Base-by-base conservation (phyloP, 2,113 vertebrate genomes). In the Chamaetylas fuelleborni region DNA sequence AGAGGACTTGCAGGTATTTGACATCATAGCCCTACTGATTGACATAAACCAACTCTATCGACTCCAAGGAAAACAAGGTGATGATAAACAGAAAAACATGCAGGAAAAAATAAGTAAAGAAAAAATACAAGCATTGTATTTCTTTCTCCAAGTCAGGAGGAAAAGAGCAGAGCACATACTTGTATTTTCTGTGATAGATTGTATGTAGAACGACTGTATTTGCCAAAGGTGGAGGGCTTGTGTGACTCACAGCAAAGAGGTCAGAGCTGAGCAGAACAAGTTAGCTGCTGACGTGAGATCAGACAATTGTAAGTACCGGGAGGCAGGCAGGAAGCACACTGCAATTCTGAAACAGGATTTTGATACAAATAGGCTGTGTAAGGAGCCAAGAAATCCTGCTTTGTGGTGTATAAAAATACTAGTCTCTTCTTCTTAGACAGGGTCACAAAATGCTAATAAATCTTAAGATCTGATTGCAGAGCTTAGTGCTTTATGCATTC, bases 151-250 rank as follows among this genome's bases (percentile, higher is more conserved):
- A 40, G 28, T 76, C 36, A 45, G 13, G 11, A 77, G 42, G 54
- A 67, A 61, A 65, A 69, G 31, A 92, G n/a, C 2, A 7, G 36
- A 85, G n/a, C 15, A 26, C 36, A 36, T 36, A 19, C 25, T 86
- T 31, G 33, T 25, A 4, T 67, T 78, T 84, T 81, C 43, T 72
- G 19, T 73, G 28, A 6, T 33, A 43, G 34, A 31, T 3, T 61
- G 9, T 51, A 9, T 48, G 33, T 50, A 50, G 66, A 70, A 61
- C 2, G 2, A 48, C 42, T 62, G 60, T 95, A 48, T 97, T 97
- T 96, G 86, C 85, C 36, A 11, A 97, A 96, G 96, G 96, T 88
- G 94, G 95, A 85, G 96, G 70, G 79, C 19, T 76, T 51, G 23
- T 31, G 70, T 96, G 95, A 94, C 42, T 94, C 81, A 77, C 13